These are phyloP conservation scores for Eulithis testata DNA, from an alignment of 2,888 invertebrate genomes.

Conservation along the genomic window DNA sequence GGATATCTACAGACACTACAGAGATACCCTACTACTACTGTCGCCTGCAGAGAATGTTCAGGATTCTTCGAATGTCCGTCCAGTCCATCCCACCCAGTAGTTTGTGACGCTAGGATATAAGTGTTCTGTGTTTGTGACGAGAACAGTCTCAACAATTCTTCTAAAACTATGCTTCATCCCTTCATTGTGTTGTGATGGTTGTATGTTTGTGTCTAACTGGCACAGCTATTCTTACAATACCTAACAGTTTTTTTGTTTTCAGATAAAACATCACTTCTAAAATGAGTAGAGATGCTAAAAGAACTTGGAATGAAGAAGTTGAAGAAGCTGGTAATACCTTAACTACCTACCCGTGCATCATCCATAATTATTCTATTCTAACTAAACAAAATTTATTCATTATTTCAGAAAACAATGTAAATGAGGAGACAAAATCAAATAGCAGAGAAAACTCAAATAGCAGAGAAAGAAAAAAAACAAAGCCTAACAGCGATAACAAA, in stretches of 20 bases:
- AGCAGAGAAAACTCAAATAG: slow-evolving; percentile 64
- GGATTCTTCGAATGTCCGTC: too few species aligned
- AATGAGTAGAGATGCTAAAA: slow-evolving; percentile 54
- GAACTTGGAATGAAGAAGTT: slow-evolving; percentile 50
- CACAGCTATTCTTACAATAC: too few species aligned
- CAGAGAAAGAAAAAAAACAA: slow-evolving; percentile 59
- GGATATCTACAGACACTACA: too few species aligned
- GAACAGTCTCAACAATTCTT: too few species aligned
- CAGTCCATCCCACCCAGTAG: too few species aligned
- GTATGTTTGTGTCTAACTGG: too few species aligned
- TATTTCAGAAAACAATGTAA: slow-evolving; percentile 48
- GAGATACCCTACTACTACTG: too few species aligned
- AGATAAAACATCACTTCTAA: slow-evolving; percentile 27
- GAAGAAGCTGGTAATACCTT: slow-evolving; percentile 48
- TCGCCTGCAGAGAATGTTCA: too few species aligned
- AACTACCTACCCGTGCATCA: neutral
- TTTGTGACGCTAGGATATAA: too few species aligned
- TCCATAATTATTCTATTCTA: neutral
- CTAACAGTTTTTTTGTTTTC: slow-evolving; percentile 19
- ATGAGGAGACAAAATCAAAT: slow-evolving; percentile 55
- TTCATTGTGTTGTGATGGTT: too few species aligned
- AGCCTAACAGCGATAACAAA: slow-evolving; percentile 59
- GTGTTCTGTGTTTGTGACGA: too few species aligned
- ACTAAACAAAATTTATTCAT: neutral
- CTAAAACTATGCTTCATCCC: too few species aligned